These are phyloP conservation scores for Philotrypesis tridentata DNA, from an alignment of 1,140 invertebrate species.

Conservation along the genomic window DNA sequence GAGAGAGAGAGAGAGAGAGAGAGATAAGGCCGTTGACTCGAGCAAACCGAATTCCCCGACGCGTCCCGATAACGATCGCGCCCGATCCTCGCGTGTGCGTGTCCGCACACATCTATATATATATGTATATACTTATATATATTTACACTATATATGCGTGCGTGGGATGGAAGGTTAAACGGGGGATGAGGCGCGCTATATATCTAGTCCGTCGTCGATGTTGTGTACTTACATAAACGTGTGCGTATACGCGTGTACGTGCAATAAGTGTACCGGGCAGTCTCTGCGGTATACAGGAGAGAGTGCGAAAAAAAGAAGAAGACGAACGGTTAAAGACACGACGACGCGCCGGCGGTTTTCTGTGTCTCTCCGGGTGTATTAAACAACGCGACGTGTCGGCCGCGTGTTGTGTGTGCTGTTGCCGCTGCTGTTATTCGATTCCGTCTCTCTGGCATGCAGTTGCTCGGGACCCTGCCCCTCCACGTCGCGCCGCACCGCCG, in stretches of 20 bases:
- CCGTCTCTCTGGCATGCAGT: slow-evolving; percentile 49
- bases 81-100: slow-evolving; percentile 9
- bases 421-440: slow-evolving; percentile 48
- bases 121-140: too few relatives aligned
- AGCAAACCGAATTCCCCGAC: slow-evolving; percentile 58
- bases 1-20: slow-evolving; percentile 6
- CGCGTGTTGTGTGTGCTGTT: slow-evolving; percentile 57
- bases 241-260: not conserved
- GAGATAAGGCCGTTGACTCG: slow-evolving; percentile 67
- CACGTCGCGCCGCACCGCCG: slow-evolving; percentile 43
- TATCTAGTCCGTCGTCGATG: too few relatives aligned
- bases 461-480: not conserved
- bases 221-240: too few relatives aligned
- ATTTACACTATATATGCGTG: too few relatives aligned
- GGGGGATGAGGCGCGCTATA: too few relatives aligned
- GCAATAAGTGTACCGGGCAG: too few relatives aligned
- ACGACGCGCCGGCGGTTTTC: too few relatives aligned
- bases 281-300: slow-evolving; percentile 27
- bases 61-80: not conserved
- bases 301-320: too few relatives aligned
- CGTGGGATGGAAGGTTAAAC: too few relatives aligned
- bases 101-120: too few relatives aligned
- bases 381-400: slow-evolving; percentile 42
- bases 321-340: too few relatives aligned
- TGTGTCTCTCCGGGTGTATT: too few relatives aligned